Evolutionary conservation across 2,797 vertebrate species (phyloP), one percentile per base, ranked within the genome.

Genomic region (Smutsia temminckii): DNA sequence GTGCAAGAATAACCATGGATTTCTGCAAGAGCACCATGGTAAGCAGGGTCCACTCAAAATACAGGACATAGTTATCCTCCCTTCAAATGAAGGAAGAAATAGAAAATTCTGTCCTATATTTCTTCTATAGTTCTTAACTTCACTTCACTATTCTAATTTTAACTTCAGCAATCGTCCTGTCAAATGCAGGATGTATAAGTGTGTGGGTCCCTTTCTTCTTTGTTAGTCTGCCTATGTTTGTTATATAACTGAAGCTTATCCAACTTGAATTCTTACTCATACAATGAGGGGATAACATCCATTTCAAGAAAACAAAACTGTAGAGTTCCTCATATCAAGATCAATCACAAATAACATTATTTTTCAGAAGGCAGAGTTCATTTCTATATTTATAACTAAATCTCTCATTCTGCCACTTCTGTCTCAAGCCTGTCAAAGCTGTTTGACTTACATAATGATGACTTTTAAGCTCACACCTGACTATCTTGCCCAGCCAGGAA

Each of bases 281-380:
- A 29, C 21, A 85, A 7, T 34, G 27, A 89, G 46, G 34, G 42
- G 14, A 77, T 0, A 40, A 40, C 16, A 40, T 71, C 21, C 18
- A n/a, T 69, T 96, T 63, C 17, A 88, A 84, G 40, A 91, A 84
- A 78, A 49, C 5, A 94, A 84, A 85, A 64, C 59, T 66, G 37
- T 9, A 68, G 72, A 80, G 17, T 85, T 81, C 42, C 37, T 75
- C 61, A 79, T 37, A 64, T 78, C 21, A 83, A 94, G 16, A n/a
- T 11, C 21, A 51, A 84, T 64, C 2, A 66, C 12, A 91, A 85
- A n/a, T n/a, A 42, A 81, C 83, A 37, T n/a, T 49, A 91, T 29
- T 80, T 87, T 68, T 20, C 57, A 68, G 37, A 10, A 80, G 20
- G 93, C 29, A 72, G 83, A 80, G 69, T 68, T 92, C 2, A 46